Percentiles rank a stretch among this genome's conserved stretches.
These are phyloP conservation scores for Gambusia affinis DNA, from an alignment of 2,113 vertebrate species.

Conservation along the genomic window DNA sequence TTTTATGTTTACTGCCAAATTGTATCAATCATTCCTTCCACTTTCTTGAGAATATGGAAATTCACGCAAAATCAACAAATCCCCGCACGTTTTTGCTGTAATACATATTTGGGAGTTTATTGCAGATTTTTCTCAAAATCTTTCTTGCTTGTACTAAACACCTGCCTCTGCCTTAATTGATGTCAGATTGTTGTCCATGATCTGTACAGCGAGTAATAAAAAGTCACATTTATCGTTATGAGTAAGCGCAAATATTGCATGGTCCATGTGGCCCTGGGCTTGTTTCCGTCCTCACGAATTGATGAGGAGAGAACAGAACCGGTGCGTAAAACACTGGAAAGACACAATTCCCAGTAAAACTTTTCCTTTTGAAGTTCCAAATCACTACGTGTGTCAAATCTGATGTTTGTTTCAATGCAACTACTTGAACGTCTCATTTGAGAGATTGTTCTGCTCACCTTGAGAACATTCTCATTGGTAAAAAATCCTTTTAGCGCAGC, in stretches of 20 bases:
- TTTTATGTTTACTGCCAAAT: too few species aligned
- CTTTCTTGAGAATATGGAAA: too few species aligned
- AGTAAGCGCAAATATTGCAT: not conserved
- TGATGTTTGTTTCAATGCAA: not conserved
- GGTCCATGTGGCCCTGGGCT: not conserved
- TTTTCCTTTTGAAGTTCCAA: not conserved
- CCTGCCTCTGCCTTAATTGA: too few species aligned
- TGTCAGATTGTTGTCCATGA: too few species aligned
- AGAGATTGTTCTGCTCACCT: conserved; percentile 4
- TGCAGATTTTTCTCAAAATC: too few species aligned
- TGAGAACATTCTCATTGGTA: conserved; percentile 11
- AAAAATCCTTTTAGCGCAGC: conserved; percentile 15
- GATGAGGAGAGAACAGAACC: not conserved
- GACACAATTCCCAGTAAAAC: not conserved
- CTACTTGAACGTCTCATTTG: conserved; percentile 10
- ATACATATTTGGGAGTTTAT: too few species aligned
- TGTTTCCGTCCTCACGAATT: not conserved
- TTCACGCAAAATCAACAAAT: too few species aligned
- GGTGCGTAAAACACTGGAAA: not conserved
- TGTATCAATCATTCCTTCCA: too few species aligned
- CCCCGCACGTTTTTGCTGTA: too few species aligned
- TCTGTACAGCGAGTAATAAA: too few species aligned
- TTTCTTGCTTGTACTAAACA: too few species aligned
- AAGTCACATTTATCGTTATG: too few species aligned
- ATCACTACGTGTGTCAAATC: not conserved